Evolutionary conservation across 2,113 vertebrate species (phyloP).

Genomic region (Columba livia): DNA sequence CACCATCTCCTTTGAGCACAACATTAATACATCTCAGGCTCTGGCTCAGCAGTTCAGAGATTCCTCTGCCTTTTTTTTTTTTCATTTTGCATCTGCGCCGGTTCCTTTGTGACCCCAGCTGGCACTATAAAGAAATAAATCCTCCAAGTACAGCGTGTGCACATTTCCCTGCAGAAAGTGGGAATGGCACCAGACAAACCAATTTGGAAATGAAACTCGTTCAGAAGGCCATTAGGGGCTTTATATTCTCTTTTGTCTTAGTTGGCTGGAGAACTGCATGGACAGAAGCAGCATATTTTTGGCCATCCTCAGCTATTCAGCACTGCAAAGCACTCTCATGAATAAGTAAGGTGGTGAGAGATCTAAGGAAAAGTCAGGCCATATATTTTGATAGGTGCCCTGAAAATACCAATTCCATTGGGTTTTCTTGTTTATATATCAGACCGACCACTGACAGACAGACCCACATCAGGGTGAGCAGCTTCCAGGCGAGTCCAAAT

Average conservation of each 20-base stretch:
- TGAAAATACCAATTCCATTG: background rate
- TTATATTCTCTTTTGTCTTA: conserved; percentile 39
- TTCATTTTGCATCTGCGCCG: background rate
- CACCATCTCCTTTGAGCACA: background rate
- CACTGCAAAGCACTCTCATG: background rate
- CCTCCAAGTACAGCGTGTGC: conserved; percentile 45
- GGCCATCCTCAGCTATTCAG: conserved; percentile 23
- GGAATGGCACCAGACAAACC: conserved; percentile 32
- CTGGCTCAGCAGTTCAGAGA: background rate
- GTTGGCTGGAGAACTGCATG: conserved; percentile 36
- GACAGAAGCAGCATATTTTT: background rate
- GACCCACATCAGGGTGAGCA: background rate
- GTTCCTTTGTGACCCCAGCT: conserved; percentile 43
- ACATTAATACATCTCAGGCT: background rate
- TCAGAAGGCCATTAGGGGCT: conserved; percentile 28
- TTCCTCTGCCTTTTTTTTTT: background rate
- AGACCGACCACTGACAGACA: background rate
- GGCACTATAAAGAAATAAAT: background rate
- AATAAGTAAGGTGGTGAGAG: conserved; percentile 3
- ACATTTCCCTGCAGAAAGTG: conserved; percentile 31
- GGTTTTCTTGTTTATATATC: too few species aligned
- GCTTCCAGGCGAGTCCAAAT: background rate
- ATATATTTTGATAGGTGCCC: background rate
- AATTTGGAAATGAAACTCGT: conserved; percentile 28
- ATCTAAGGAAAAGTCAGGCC: background rate